Evolutionary conservation across 30 jellyfish, hydroid and myxozoan genomes (phyloP), one percentile per base, ranked within the genome.

Genomic region (Aurelia coerulea): DNA sequence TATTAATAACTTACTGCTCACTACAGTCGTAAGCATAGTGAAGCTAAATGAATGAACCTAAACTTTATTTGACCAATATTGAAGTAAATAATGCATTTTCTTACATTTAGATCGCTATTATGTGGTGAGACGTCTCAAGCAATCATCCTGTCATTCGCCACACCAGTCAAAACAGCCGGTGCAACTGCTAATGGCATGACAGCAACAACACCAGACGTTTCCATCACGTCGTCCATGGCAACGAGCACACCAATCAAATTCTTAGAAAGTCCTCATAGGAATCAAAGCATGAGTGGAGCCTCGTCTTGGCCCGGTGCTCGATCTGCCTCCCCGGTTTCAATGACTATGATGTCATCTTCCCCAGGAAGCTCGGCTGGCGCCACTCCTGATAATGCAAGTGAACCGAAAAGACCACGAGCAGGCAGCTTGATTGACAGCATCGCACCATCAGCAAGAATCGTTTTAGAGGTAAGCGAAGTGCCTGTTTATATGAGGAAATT

Each of bases 281-380:
- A 58, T 49, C 85, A 58, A 14, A 58, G 79, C 19, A 79, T 83
- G 12, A 50, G 91, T 31, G 96, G 84, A 23, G 99, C 97, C 59
- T 94, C 99, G 23, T 94, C 99, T 29, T 94, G 99, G 99, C 99
- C 99, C 58, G 99, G 99, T 54, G 97, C 95, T 13, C 88, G 89
- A 29, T 72, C 90, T 2, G 85, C 76, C 19, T 89, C 97, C 18
- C 99, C 99, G 0, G 60, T 49, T 7, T 64, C 97, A 11, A 42
- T 54, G 14, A 79, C 85, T 63, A 73, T 90, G 88, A 34, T 94
- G 76, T 83, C 96, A 52, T 78, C 98, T 49, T 94, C 99, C 14
- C 97, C 97, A 1, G 97, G 97, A 18, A 83, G 94, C 70, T 84
- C 95, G 33, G 97, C 98, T 11, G 96, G 98, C 13, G 83, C 72